phyloP scores from a whole-genome alignment of 2,113 vertebrate genomes.

The Hippolais icterina region DNA sequence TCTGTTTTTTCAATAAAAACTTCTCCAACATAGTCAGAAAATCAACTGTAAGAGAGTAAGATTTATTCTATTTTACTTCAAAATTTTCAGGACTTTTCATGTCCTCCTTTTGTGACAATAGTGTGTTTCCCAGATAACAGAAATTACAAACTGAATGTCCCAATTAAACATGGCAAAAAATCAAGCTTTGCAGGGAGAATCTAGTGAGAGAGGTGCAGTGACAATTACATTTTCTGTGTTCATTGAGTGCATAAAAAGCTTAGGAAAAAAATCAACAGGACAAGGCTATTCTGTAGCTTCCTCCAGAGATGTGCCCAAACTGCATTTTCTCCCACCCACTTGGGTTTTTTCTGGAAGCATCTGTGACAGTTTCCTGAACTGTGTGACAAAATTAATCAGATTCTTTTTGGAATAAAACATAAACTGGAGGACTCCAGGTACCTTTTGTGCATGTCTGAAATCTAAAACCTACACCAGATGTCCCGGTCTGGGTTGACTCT shows the following conservation, averaged over 20 bases:
- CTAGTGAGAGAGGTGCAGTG: neutral
- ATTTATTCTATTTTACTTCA: neutral
- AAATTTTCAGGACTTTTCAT: neutral
- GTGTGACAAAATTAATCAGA: neutral
- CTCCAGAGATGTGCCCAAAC: neutral
- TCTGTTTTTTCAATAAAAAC: neutral
- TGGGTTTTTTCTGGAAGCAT: neutral
- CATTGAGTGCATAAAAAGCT: neutral
- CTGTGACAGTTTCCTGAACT: neutral
- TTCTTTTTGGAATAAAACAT: neutral
- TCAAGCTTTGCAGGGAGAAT: neutral
- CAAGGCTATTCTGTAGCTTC: neutral
- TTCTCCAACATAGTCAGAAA: neutral
- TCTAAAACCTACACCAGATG: neutral
- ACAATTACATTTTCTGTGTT: neutral
- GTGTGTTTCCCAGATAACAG: neutral
- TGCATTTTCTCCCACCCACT: neutral
- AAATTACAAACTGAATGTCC: neutral
- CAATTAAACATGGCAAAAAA: neutral
- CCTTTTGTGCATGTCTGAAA: neutral
- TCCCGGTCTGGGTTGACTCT: too few relatives aligned
- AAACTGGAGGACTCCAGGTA: neutral
- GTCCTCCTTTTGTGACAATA: neutral
- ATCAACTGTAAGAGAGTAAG: neutral
- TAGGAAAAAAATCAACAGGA: neutral